Percentiles rank a stretch among this genome's conserved stretches.
Evolutionary conservation across 2,113 vertebrate genomes (phyloP).

Genomic region (Chaenogobius annularis): DNA sequence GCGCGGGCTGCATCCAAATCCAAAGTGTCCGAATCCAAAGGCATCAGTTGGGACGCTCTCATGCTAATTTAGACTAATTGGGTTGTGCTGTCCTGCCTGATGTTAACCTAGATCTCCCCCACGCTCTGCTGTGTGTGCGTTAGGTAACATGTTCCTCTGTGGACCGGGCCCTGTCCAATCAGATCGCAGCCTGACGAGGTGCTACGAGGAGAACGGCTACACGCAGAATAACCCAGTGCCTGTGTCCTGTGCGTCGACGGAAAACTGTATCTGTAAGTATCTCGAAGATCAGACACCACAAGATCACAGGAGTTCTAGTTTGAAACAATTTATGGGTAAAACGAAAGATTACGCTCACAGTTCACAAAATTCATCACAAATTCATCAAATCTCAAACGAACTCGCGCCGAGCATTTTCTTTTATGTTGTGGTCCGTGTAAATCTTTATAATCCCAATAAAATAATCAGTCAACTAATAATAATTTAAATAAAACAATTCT

Average conservation of each 20-base stretch:
- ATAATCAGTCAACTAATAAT: too few species aligned
- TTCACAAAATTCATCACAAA: too few species aligned
- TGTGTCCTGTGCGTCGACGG: background rate
- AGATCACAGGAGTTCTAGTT: too few species aligned
- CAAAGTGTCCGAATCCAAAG: background rate
- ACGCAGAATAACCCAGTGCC: conserved; percentile 27
- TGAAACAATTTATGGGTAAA: too few species aligned
- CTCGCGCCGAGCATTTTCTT: too few species aligned
- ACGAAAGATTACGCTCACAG: too few species aligned
- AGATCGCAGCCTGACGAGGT: conserved; percentile 27
- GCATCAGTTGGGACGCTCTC: conserved; percentile 30
- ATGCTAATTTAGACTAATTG: conserved; percentile 62
- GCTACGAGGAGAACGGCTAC: conserved; percentile 41
- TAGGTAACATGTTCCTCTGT: conserved; percentile 65
- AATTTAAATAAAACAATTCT: too few species aligned
- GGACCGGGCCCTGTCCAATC: conserved; percentile 56
- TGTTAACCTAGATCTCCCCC: conserved; percentile 60
- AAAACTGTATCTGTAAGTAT: too few species aligned
- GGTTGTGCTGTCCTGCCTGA: conserved; percentile 59
- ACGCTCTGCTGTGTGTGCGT: conserved; percentile 40
- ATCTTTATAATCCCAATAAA: too few species aligned
- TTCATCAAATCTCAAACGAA: too few species aligned
- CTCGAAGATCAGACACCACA: too few species aligned
- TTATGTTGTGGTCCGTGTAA: too few species aligned
- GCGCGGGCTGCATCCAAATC: background rate